phyloP scores from a whole-genome alignment of 2,888 invertebrate species.

The Drosophila anomalata region DNA sequence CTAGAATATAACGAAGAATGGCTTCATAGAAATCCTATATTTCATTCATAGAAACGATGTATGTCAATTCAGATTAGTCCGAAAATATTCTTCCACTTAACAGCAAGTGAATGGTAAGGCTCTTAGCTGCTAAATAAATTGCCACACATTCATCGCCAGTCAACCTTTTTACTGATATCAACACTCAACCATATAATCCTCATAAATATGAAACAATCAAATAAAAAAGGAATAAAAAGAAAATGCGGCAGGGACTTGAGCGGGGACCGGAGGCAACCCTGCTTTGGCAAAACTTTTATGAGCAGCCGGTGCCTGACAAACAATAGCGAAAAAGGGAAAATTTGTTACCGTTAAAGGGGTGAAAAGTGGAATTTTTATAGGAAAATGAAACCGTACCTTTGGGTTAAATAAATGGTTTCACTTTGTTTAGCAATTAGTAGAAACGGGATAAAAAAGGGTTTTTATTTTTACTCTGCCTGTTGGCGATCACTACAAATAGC shows the following conservation, averaged over 20 bases:
- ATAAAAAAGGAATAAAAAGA: slow-evolving; percentile 59
- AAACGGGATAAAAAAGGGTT: slow-evolving; percentile 19
- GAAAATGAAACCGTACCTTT: slow-evolving; percentile 51
- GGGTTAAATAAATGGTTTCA: slow-evolving; percentile 60
- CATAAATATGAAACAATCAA: slow-evolving; percentile 79
- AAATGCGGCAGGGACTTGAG: slow-evolving; percentile 31
- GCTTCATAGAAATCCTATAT: background rate
- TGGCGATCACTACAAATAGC: slow-evolving; percentile 42
- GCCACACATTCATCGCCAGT: slow-evolving; percentile 57
- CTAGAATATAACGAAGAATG: background rate
- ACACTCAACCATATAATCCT: slow-evolving; percentile 69
- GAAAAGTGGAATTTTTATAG: slow-evolving; percentile 52
- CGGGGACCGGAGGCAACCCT: slow-evolving; percentile 27
- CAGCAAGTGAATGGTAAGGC: slow-evolving; percentile 42
- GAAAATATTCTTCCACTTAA: slow-evolving; percentile 58
- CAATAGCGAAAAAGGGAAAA: slow-evolving; percentile 53
- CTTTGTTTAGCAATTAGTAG: slow-evolving; percentile 65
- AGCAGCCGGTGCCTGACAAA: slow-evolving; percentile 35
- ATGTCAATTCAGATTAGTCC: background rate
- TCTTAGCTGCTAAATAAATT: slow-evolving; percentile 66
- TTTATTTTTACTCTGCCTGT: slow-evolving; percentile 1
- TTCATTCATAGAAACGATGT: background rate
- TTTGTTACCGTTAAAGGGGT: slow-evolving; percentile 58
- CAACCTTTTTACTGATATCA: slow-evolving; percentile 21
- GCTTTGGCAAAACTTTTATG: slow-evolving; percentile 53